Evolutionary conservation across 2,113 vertebrate species (phyloP), one percentile per base, ranked within the genome.

Genomic region (Lanius ludovicianus): DNA sequence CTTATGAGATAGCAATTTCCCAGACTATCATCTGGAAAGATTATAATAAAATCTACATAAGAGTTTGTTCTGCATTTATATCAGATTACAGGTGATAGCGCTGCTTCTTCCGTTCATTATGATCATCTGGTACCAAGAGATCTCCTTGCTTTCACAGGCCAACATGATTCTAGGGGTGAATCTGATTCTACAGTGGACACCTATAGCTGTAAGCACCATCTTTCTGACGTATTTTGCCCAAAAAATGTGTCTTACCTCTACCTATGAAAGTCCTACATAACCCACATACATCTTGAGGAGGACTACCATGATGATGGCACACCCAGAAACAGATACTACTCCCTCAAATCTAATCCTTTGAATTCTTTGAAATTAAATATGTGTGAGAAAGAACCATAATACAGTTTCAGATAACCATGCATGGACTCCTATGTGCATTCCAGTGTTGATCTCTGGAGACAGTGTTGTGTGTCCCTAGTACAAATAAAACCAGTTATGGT

Each of bases 1-100:
- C 52, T 95, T 83, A 92, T 52, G 60, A 88, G 85, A 74, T 25
- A 92, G 80, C 73, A 96, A 80, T 96, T 94, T 96, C 90, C 82
- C 88, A 96, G 83, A 24, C 59, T n/a, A 53, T 93, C 93, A 94
- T 89, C 83, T 16, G 7, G 56, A 90, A 96, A 90, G 68, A 78
- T 52, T 60, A 28, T 81, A 89, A 84, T 52, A 64, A 64, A 89
- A 90, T 69, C 83, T 84, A 42, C 68, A 31, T 78, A 78, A 59
- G 44, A 41, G 23, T 68, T 81, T 86, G 56, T 68, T 37, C 63
- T 86, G 64, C 56, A 33, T 83, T 93, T 96, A 19, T 85, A 94
- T 64, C 21, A 78, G 82, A 90, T 90, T 70, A 74, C 75, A 93
- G 87, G 78, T 91, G 78, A 84, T 63, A 84, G 22, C 1, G 3